These are phyloP conservation scores for Branchinecta lindahli DNA, from an alignment of 1,140 invertebrate genomes.

Conservation along the genomic window DNA sequence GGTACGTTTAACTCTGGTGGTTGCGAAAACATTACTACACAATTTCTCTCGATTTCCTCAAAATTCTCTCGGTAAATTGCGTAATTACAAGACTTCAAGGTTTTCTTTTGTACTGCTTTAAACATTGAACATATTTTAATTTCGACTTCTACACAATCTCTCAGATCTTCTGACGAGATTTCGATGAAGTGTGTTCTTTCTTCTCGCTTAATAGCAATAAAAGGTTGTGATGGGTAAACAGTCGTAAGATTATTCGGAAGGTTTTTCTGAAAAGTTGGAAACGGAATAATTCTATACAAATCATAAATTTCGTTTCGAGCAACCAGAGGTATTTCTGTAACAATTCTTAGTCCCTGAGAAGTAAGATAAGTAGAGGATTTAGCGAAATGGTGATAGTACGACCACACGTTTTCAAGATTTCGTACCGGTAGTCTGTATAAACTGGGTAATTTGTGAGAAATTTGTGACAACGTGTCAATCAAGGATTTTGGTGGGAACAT, in stretches of 20 bases:
- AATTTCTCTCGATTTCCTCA: background rate
- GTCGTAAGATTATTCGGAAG: background rate
- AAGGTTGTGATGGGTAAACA: background rate
- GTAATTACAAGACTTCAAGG: background rate
- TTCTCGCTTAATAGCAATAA: slow-evolving; percentile 1
- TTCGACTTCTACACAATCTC: background rate
- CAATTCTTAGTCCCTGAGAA: background rate
- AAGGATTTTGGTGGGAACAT: background rate
- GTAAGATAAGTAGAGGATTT: background rate
- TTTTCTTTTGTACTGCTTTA: background rate
- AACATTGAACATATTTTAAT: background rate
- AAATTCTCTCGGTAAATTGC: background rate
- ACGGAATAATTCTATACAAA: background rate
- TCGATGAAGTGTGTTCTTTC: background rate
- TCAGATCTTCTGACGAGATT: background rate
- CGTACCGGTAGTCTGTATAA: background rate
- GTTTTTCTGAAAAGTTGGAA: background rate
- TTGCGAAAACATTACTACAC: background rate
- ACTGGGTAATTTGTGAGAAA: background rate
- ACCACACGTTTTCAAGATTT: background rate
- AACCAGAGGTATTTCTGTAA: background rate
- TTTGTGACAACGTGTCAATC: background rate
- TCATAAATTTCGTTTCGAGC: background rate
- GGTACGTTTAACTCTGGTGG: background rate
- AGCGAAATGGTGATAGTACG: background rate